Evolutionary conservation across 2,797 vertebrate genomes (phyloP).

Genomic region (Pristis pectinata): DNA sequence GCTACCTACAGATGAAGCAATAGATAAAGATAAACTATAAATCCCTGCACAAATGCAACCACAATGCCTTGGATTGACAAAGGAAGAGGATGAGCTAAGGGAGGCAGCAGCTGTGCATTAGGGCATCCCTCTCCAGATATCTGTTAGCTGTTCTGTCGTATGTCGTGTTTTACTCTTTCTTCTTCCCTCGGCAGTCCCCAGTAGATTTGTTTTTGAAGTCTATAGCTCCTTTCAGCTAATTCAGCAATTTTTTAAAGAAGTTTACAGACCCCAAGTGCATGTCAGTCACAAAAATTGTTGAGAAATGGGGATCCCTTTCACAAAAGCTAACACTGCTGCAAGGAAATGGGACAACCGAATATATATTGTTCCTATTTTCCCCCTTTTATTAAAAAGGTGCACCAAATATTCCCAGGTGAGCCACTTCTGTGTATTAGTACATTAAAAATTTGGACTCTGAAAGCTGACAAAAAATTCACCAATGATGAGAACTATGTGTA

Average conservation of each 20-base stretch:
- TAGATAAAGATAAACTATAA: slow-evolving; percentile 94
- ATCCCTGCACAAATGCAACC: slow-evolving; percentile 74
- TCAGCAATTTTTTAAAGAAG: slow-evolving; percentile 42
- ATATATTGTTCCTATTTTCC: background rate
- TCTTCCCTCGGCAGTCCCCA: slow-evolving; percentile 47
- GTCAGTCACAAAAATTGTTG: slow-evolving; percentile 57
- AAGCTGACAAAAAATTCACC: background rate
- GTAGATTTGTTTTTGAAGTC: slow-evolving; percentile 51
- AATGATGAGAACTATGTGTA: background rate
- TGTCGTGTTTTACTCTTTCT: slow-evolving; percentile 44
- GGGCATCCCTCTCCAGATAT: slow-evolving; percentile 44
- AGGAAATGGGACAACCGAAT: slow-evolving; percentile 19
- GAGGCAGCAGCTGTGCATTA: slow-evolving; percentile 46
- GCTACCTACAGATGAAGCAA: slow-evolving; percentile 91
- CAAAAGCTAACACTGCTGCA: slow-evolving; percentile 23
- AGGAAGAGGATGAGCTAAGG: slow-evolving; percentile 54
- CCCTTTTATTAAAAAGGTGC: background rate
- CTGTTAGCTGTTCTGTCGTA: slow-evolving; percentile 44
- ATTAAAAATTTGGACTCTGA: background rate
- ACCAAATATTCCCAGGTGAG: background rate
- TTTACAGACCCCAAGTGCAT: slow-evolving; percentile 48
- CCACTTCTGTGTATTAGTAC: background rate
- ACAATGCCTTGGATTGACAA: slow-evolving; percentile 57
- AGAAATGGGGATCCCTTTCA: slow-evolving; percentile 53
- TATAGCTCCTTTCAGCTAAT: slow-evolving; percentile 38